Evolutionary conservation across 2,113 vertebrate species (phyloP).

Genomic region (Clarias batrachus): DNA sequence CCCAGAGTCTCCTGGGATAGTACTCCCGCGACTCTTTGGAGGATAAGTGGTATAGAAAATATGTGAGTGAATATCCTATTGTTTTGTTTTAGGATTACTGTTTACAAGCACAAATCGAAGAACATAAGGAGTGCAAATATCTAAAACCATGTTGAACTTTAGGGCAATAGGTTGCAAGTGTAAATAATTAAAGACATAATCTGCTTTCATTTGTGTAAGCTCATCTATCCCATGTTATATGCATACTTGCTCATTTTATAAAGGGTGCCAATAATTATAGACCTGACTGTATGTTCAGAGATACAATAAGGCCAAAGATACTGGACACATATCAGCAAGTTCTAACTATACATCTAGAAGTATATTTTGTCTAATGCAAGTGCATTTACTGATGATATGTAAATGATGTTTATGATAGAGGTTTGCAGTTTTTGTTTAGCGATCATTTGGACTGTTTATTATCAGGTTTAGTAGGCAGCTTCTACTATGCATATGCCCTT

Average conservation of each 20-base stretch:
- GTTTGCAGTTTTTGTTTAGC: constrained; percentile 40
- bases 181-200: neutral
- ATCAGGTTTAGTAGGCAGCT: constrained; percentile 63
- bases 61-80: too few species aligned
- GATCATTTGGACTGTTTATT: constrained; percentile 44
- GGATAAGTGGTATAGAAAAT: too few species aligned
- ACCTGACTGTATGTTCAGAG: neutral
- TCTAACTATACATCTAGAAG: neutral
- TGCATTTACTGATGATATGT: constrained; percentile 56
- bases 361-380: constrained; percentile 38
- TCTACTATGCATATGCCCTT: constrained; percentile 45
- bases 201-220: neutral
- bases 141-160: neutral
- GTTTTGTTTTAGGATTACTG: neutral
- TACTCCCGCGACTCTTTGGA: too few species aligned
- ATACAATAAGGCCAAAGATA: constrained; percentile 44
- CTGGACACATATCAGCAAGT: constrained; percentile 30
- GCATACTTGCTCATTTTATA: neutral
- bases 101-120: neutral
- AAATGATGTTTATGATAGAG: constrained; percentile 52
- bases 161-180: neutral
- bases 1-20: too few species aligned
- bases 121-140: neutral
- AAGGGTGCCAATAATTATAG: neutral
- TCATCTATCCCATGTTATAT: neutral